phyloP scores from a whole-genome alignment of 2,888 invertebrate species.

The Mesorhabditis belari region DNA sequence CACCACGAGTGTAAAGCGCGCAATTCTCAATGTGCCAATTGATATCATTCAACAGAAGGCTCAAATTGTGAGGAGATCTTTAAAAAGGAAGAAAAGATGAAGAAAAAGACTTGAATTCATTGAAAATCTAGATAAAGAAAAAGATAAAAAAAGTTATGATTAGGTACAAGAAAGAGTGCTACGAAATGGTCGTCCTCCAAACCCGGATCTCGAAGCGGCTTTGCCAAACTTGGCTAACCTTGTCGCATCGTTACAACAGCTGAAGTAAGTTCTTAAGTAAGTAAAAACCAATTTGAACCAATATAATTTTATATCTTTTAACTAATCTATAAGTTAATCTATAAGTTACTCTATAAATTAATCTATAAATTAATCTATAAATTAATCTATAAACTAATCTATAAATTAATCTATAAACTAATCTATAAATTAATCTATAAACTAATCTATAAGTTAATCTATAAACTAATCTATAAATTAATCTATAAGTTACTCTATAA shows the following conservation, averaged over 20 bases:
- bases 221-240: conserved; percentile 54
- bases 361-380: too few species aligned
- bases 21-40: conserved; percentile 84
- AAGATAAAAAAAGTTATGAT: conserved; percentile 6
- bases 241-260: conserved; percentile 36
- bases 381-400: too few species aligned
- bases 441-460: too few species aligned
- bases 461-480: too few species aligned
- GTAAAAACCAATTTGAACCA: too few species aligned
- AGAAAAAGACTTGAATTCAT: too few species aligned
- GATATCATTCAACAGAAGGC: conserved; percentile 87
- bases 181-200: conserved; percentile 47
- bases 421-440: too few species aligned
- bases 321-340: not conserved
- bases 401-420: too few species aligned
- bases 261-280: conserved; percentile 19
- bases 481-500: too few species aligned
- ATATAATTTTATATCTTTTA: not conserved
- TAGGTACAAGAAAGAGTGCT: conserved; percentile 1
- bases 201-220: conserved; percentile 63
- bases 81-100: too few species aligned
- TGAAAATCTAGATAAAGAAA: conserved; percentile 4
- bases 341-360: too few species aligned
- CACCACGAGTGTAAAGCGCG: conserved; percentile 70
- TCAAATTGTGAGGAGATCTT: too few species aligned